phyloP scores from a whole-genome alignment of 2,888 invertebrate species.

The Pocota personata region DNA sequence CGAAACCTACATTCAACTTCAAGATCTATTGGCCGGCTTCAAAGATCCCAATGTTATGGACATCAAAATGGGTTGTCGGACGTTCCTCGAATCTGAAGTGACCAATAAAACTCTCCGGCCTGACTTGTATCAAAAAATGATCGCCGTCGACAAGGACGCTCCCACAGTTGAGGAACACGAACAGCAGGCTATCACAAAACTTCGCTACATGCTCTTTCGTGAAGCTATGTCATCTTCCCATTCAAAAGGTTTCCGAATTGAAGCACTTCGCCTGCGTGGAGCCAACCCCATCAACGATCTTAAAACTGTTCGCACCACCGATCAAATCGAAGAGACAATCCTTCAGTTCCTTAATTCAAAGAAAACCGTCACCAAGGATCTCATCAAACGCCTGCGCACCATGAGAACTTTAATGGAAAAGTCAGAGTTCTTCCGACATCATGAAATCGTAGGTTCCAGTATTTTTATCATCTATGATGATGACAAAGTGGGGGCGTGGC shows the following conservation, averaged over 20 bases:
- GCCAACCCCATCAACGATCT: constrained; percentile 93
- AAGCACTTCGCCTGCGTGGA: constrained; percentile 95
- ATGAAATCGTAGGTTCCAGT: constrained; percentile 97
- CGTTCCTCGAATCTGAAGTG: constrained; percentile 97
- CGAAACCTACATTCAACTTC: constrained; percentile 95
- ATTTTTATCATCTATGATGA: constrained; percentile 97
- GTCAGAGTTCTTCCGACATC: constrained; percentile 92
- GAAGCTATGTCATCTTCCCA: constrained; percentile 97
- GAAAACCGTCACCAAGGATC: constrained; percentile 86
- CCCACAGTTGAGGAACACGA: constrained; percentile 93
- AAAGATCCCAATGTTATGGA: constrained; percentile 97
- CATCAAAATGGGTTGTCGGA: constrained; percentile 97
- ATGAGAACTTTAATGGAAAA: constrained; percentile 91
- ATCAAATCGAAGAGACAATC: constrained; percentile 89
- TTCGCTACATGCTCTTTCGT: constrained; percentile 98
- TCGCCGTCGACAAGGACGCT: constrained; percentile 93
- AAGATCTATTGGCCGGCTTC: constrained; percentile 96
- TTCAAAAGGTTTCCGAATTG: constrained; percentile 96
- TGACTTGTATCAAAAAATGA: constrained; percentile 98
- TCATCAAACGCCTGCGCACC: constrained; percentile 89
- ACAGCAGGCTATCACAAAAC: constrained; percentile 94
- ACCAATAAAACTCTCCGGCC: constrained; percentile 91
- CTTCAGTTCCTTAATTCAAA: constrained; percentile 89
- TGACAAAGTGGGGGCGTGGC: constrained; percentile 94
- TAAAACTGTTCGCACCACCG: constrained; percentile 91